Percentiles rank a stretch among this genome's conserved stretches.
These are phyloP conservation scores for Erebia ligea DNA, from an alignment of 2,888 invertebrate genomes.

Conservation along the genomic window DNA sequence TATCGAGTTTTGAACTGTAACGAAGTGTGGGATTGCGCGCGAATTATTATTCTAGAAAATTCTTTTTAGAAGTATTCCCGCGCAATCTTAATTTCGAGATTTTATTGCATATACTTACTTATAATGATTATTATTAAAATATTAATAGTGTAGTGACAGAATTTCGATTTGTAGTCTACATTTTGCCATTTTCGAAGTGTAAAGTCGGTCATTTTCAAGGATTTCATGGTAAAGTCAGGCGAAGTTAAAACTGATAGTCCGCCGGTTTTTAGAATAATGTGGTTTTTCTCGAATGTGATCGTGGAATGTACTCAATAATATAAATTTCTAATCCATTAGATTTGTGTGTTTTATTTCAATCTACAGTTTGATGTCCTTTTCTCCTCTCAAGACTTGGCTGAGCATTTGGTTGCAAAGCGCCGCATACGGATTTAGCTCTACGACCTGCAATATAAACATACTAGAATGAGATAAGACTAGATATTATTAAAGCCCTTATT, in stretches of 20 bases:
- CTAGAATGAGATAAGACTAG: not conserved
- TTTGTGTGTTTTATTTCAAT: slow-evolving; percentile 66
- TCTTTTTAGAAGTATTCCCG: slow-evolving; percentile 45
- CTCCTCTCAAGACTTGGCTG: slow-evolving; percentile 87
- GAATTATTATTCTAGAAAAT: slow-evolving; percentile 11
- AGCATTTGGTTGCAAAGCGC: slow-evolving; percentile 98
- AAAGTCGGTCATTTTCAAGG: slow-evolving; percentile 62
- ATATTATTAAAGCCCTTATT: too few species aligned
- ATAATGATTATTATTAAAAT: slow-evolving; percentile 55
- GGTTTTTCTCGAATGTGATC: slow-evolving; percentile 67
- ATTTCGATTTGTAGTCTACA: slow-evolving; percentile 77
- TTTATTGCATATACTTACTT: slow-evolving; percentile 72
- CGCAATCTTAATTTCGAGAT: slow-evolving; percentile 60
- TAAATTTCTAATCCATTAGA: slow-evolving; percentile 83
- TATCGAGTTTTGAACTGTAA: slow-evolving; percentile 63
- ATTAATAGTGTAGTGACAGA: slow-evolving; percentile 71
- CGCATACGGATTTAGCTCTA: slow-evolving; percentile 96
- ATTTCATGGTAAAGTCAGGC: slow-evolving; percentile 52
- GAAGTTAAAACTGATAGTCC: slow-evolving; percentile 48
- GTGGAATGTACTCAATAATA: slow-evolving; percentile 81
- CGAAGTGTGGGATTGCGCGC: slow-evolving; percentile 44
- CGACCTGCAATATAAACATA: slow-evolving; percentile 80
- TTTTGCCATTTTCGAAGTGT: slow-evolving; percentile 72
- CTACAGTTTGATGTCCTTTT: slow-evolving; percentile 66
- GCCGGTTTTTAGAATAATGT: slow-evolving; percentile 54